Evolutionary conservation across 2,113 vertebrate species (phyloP), one percentile per base, ranked within the genome.

Genomic region (Coracopsis vasa): DNA sequence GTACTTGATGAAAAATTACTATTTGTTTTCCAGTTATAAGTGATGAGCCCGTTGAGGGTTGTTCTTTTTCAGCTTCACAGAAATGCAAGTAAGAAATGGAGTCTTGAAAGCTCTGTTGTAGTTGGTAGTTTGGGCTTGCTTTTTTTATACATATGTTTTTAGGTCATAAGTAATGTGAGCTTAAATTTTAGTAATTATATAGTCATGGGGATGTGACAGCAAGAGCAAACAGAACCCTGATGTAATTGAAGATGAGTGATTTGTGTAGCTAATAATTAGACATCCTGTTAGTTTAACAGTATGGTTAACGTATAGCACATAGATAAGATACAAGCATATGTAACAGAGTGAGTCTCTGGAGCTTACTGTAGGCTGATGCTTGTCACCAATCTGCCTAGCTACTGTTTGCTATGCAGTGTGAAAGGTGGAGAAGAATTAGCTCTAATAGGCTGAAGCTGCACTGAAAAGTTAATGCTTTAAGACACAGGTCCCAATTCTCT

Each of bases 161-260:
- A 81, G 41, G 66, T 65, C 61, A 10, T 75, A 71, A 37, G 25
- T 65, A 65, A 69, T 37, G 37, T 48, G n/a, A 82, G 47, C 69
- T 95, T 86, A 88, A 61, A 56, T 88, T 88, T 77, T 86, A 82
- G 67, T 80, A 69, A 92, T 61, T 12, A 35, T 75, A 33, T 42
- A 51, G 60, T 73, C 58, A 47, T 61, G 37, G 33, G n/a, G 80
- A 48, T 69, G 44, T 72, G 92, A 80, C 79, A 95, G 74, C 48
- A 86, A 82, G 54, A 88, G 48, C 81, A 90, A 94, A 67, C 71
- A 90, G 74, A 88, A 88, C 16, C 41, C 53, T 90, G 62, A 24
- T 69, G n/a, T 88, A 86, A 90, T 42, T 88, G 58, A 65, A 94
- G 79, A 75, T 75, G 70, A 93, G 56, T 92, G 90, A 94, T 96